Conservation (phyloP, 2,888 invertebrate species). For the Thymelicus acteon region DNA sequence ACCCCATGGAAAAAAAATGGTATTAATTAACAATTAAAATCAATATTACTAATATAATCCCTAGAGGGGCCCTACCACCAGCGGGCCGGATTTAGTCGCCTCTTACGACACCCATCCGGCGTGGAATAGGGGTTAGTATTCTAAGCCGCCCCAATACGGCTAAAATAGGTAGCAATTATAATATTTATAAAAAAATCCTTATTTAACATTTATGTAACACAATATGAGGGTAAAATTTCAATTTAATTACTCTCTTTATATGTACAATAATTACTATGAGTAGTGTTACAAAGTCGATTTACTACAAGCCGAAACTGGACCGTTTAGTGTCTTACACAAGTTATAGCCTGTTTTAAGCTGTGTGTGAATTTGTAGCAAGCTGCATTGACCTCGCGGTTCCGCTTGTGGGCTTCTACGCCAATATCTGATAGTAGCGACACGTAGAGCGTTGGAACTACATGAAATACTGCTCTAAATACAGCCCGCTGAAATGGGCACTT, state of each 20-base stretch:
- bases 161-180: no score
- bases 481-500: neutral
- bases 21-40: no score
- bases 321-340: conserved; percentile 49
- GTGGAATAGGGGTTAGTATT: no score
- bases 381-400: conserved; percentile 25
- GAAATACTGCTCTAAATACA: conserved; percentile 8
- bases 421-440: conserved; percentile 6
- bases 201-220: no score
- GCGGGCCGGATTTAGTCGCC: no score
- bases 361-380: conserved; percentile 42
- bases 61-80: no score
- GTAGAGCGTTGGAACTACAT: conserved; percentile 6
- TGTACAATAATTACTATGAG: conserved; percentile 50
- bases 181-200: no score
- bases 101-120: no score
- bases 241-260: conserved; percentile 1
- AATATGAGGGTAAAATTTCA: conserved; percentile 4
- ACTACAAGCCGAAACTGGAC: conserved; percentile 53
- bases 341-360: conserved; percentile 39
- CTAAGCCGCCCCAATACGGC: no score
- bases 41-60: no score
- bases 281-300: conserved; percentile 54
- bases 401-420: conserved; percentile 12
- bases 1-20: no score